phyloP scores from a whole-genome alignment of 2,113 vertebrate genomes.

The Arizona elegans region DNA sequence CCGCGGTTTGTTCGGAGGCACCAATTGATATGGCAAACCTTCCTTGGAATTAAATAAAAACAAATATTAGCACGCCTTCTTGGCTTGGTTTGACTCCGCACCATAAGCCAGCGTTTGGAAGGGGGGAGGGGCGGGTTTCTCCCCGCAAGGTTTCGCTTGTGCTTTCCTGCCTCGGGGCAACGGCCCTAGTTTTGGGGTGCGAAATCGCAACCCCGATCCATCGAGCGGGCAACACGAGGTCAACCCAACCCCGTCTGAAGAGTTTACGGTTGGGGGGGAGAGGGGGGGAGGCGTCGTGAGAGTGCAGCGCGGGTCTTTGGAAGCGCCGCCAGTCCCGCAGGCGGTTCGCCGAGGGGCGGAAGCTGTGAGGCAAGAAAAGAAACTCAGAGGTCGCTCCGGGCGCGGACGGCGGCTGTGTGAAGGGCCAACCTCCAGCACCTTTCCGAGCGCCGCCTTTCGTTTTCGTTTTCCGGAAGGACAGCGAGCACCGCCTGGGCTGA shows the following conservation, averaged over 20 bases:
- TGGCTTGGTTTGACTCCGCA: neutral
- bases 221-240: neutral
- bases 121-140: neutral
- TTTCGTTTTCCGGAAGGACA: slow-evolving; percentile 84
- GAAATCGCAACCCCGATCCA: neutral
- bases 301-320: neutral
- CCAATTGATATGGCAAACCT: neutral
- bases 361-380: neutral
- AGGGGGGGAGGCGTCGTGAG: neutral
- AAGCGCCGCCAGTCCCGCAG: neutral
- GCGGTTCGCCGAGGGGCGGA: neutral
- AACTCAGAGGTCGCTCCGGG: no score
- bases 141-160: neutral
- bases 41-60: neutral
- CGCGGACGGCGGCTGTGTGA: neutral
- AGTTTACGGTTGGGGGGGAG: no score
- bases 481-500: neutral
- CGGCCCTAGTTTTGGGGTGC: neutral
- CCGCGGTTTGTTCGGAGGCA: neutral
- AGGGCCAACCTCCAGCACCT: neutral
- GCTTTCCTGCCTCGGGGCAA: neutral
- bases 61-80: no score
- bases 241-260: neutral
- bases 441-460: slow-evolving; percentile 74
- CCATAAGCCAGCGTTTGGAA: neutral